These are phyloP conservation scores for Acipenser transmontanus DNA, from an alignment of 2,797 vertebrate species.

Conservation along the genomic window DNA sequence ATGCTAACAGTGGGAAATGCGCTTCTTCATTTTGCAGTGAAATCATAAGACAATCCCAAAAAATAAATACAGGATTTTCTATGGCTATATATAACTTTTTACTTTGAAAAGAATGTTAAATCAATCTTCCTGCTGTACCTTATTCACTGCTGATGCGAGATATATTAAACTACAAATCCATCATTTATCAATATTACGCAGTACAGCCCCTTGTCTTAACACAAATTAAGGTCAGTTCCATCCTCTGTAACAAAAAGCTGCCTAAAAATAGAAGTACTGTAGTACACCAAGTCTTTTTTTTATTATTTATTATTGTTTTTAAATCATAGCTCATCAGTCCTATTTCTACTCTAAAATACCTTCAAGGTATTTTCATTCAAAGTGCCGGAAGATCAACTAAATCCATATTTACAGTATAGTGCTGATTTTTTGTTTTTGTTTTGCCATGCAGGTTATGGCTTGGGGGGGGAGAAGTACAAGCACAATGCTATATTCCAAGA, in stretches of 20 bases:
- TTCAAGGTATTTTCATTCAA: conserved; percentile 9
- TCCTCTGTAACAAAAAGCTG: conserved; percentile 38
- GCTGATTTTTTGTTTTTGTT: conserved; percentile 15
- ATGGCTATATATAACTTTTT: conserved; percentile 35
- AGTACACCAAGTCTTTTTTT: background rate
- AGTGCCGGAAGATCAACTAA: conserved; percentile 33
- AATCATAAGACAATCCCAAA: conserved; percentile 18
- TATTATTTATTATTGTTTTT: conserved; percentile 27
- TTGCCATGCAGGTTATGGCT: conserved; percentile 26
- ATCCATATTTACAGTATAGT: conserved; percentile 16
- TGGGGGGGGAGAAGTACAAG: conserved; percentile 5
- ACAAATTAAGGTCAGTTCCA: conserved; percentile 8
- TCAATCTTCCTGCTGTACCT: conserved; percentile 5
- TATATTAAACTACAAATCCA: conserved; percentile 28
- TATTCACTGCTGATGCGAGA: conserved; percentile 19
- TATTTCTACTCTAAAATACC: conserved; percentile 1
- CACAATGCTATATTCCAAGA: conserved; percentile 20
- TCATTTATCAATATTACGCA: conserved; percentile 35
- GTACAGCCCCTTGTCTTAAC: conserved; percentile 28
- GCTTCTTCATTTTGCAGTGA: conserved; percentile 7
- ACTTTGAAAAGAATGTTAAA: conserved; percentile 27
- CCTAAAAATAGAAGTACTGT: conserved; percentile 47
- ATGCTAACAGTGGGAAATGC: conserved; percentile 40
- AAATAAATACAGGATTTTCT: background rate
- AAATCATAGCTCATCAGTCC: conserved; percentile 45